A percentile compares a stretch with the other conserved stretches of the same genome.
Evolutionary conservation across 2,888 invertebrate species (phyloP).

Genomic region (Marasmarcha lunaedactyla): DNA sequence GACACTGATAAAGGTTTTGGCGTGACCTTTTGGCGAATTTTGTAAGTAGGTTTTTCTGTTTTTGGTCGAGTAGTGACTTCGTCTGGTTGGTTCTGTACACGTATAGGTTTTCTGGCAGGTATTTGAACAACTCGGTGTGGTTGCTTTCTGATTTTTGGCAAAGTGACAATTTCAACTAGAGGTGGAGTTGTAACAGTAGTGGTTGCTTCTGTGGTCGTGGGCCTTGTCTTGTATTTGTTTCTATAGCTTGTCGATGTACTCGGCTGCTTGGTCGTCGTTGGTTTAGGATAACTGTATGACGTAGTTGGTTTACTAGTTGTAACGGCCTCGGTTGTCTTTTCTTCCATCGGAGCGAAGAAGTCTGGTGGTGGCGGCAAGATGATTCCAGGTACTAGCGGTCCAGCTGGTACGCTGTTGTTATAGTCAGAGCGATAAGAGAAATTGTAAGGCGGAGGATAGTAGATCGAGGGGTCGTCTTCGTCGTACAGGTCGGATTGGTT

Average conservation of each 20-base stretch:
- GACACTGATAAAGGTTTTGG: slow-evolving; percentile 60
- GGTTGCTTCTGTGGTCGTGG: slow-evolving; percentile 41
- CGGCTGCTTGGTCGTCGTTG: slow-evolving; percentile 40
- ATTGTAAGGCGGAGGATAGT: slow-evolving; percentile 92
- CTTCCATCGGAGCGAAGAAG: slow-evolving; percentile 82
- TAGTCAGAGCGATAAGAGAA: slow-evolving; percentile 86
- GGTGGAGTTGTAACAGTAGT: slow-evolving; percentile 44
- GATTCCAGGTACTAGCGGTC: slow-evolving; percentile 89
- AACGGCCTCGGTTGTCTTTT: slow-evolving; percentile 36
- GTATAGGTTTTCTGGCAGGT: slow-evolving; percentile 53
- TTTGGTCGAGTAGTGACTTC: slow-evolving; percentile 45
- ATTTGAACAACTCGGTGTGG: slow-evolving; percentile 39
- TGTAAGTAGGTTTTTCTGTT: slow-evolving; percentile 53
- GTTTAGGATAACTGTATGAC: slow-evolving; percentile 37
- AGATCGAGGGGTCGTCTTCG: slow-evolving; percentile 92
- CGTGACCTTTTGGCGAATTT: slow-evolving; percentile 58
- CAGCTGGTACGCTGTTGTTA: slow-evolving; percentile 81
- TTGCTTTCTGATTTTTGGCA: slow-evolving; percentile 38
- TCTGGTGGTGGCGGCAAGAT: slow-evolving; percentile 89
- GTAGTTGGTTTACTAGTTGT: slow-evolving; percentile 35
- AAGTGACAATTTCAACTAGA: slow-evolving; percentile 48
- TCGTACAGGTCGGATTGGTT: slow-evolving; percentile 83
- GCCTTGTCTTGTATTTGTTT: slow-evolving; percentile 49
- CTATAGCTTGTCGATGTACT: slow-evolving; percentile 38
- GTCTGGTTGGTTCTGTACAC: slow-evolving; percentile 50